Evolutionary conservation across 2,888 invertebrate genomes (phyloP).

Genomic region (Latheticus oryzae): DNA sequence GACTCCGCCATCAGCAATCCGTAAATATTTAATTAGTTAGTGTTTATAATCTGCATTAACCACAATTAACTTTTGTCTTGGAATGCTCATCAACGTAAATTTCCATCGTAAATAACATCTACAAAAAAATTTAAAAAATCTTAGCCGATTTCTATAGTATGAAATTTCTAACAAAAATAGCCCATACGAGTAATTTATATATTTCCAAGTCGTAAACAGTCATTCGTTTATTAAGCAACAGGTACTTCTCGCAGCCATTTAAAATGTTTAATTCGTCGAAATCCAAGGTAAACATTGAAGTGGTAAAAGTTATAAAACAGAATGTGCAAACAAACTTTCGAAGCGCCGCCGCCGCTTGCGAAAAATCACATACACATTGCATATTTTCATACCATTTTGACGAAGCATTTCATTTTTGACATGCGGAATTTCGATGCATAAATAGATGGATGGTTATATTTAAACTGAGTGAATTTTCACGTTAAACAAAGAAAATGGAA

Average conservation of each 20-base stretch:
- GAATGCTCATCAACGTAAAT: too few relatives aligned
- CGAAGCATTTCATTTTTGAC: constrained; percentile 41
- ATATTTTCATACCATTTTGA: constrained; percentile 41
- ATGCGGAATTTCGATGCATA: constrained; percentile 41
- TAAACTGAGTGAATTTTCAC: constrained; percentile 20
- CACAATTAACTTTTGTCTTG: too few relatives aligned
- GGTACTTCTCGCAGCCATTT: constrained; percentile 39
- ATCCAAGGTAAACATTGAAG: constrained; percentile 41
- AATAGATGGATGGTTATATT: constrained; percentile 39
- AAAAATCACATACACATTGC: constrained; percentile 33
- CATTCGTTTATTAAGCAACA: constrained; percentile 42
- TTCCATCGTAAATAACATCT: too few relatives aligned
- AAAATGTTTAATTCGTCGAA: constrained; percentile 39
- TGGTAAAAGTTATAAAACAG: constrained; percentile 42
- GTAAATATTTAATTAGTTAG: too few relatives aligned
- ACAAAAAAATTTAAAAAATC: constrained; percentile 1
- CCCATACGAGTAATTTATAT: constrained; percentile 38
- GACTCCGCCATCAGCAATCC: too few relatives aligned
- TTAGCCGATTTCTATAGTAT: background rate
- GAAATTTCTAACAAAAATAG: constrained; percentile 32
- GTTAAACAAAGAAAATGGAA: constrained; percentile 33
- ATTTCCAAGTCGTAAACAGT: constrained; percentile 37
- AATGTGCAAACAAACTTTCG: constrained; percentile 39
- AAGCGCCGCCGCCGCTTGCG: constrained; percentile 34
- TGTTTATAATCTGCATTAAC: too few relatives aligned